Evolutionary conservation across 2,113 vertebrate species (phyloP).

Genomic region (Kryptolebias marmoratus): DNA sequence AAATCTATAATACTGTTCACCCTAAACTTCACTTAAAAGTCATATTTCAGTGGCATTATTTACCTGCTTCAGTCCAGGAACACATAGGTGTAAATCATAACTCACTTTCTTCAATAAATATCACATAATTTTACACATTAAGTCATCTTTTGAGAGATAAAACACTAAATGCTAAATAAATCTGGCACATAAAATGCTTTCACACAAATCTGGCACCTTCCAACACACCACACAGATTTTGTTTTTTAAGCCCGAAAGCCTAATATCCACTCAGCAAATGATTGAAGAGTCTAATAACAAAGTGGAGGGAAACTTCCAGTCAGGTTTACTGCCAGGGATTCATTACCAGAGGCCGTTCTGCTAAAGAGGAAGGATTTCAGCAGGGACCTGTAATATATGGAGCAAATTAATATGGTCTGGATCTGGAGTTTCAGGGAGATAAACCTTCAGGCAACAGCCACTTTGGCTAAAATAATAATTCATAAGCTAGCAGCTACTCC

Average conservation of each 20-base stretch:
- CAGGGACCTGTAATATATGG: conserved; percentile 36
- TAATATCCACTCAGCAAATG: conserved; percentile 34
- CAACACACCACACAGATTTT: neutral
- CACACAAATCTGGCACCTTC: neutral
- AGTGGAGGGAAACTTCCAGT: conserved; percentile 21
- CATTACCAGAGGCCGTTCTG: conserved; percentile 7
- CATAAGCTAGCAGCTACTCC: too few species aligned
- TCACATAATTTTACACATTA: neutral
- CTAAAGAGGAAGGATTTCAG: conserved; percentile 19
- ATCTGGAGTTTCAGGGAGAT: neutral
- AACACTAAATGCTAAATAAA: neutral
- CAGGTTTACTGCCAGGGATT: conserved; percentile 45
- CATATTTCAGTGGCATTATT: neutral
- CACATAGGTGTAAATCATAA: neutral
- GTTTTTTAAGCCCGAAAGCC: neutral
- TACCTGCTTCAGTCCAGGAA: too few species aligned
- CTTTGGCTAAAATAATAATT: neutral
- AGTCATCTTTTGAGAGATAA: neutral
- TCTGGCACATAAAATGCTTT: neutral
- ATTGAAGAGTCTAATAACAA: conserved; percentile 63
- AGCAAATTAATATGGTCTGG: conserved; percentile 33
- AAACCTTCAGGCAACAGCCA: neutral
- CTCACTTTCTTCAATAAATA: neutral
- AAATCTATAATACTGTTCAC: neutral
- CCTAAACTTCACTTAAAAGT: neutral